These are phyloP conservation scores for Eupsilia transversa DNA, from an alignment of 2,888 invertebrate genomes.

Conservation along the genomic window DNA sequence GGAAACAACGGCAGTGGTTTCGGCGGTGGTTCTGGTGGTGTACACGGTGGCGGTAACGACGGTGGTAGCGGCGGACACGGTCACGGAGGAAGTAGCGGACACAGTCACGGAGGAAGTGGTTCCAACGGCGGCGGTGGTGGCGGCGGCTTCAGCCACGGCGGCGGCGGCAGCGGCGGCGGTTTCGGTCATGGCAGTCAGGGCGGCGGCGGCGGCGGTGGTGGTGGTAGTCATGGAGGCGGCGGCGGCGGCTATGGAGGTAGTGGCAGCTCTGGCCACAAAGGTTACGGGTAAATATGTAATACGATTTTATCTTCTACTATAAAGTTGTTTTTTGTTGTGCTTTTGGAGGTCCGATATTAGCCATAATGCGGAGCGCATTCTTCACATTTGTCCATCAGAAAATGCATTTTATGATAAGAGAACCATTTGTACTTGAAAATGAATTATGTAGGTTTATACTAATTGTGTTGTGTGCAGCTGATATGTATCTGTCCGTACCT, in stretches of 20 bases:
- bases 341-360: not conserved
- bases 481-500: not conserved
- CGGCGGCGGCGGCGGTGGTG: conserved; percentile 28
- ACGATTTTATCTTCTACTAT: not conserved
- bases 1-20: conserved; percentile 42
- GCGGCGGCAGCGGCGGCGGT: conserved; percentile 5
- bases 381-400: not conserved
- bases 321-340: not conserved
- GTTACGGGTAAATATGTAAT: conserved; percentile 29
- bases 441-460: not conserved
- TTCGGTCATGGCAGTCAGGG: no score
- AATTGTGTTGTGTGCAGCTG: not conserved
- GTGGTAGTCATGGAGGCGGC: not conserved
- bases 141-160: conserved; percentile 45
- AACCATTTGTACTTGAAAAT: not conserved
- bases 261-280: not conserved
- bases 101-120: no score
- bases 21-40: conserved; percentile 24
- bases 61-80: conserved; percentile 54
- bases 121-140: not conserved
- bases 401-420: not conserved
- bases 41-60: conserved; percentile 57
- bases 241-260: not conserved
- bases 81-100: no score
- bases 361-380: not conserved